phyloP scores from a whole-genome alignment of 2,888 invertebrate species.

The Caenorhabditis plicata region DNA sequence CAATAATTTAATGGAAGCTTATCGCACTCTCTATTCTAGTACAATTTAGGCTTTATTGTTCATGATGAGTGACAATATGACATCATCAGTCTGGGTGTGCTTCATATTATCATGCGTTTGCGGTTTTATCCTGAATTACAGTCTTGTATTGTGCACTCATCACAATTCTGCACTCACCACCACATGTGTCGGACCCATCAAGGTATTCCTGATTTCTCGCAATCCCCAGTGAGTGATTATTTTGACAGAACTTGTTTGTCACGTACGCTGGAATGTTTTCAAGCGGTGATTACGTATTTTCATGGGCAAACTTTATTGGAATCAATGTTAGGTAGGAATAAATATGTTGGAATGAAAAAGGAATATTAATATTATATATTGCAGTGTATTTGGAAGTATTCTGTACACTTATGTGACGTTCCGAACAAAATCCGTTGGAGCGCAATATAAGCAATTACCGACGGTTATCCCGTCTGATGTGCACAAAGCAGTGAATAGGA shows the following conservation, averaged over 20 bases:
- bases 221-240: background rate
- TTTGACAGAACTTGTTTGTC: slow-evolving; percentile 80
- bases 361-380: no score
- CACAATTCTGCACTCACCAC: slow-evolving; percentile 98
- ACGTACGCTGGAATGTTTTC: slow-evolving; percentile 97
- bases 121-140: slow-evolving; percentile 93
- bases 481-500: slow-evolving; percentile 11
- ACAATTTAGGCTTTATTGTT: slow-evolving; percentile 36
- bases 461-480: slow-evolving; percentile 17
- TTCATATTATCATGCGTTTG: slow-evolving; percentile 89
- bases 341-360: background rate
- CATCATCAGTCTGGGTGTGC: slow-evolving; percentile 53
- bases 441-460: slow-evolving; percentile 23
- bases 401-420: slow-evolving; percentile 66
- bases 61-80: slow-evolving; percentile 53
- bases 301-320: slow-evolving; percentile 89
- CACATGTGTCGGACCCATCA: slow-evolving; percentile 94
- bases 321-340: slow-evolving; percentile 74
- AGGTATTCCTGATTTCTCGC: slow-evolving; percentile 68
- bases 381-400: slow-evolving; percentile 66
- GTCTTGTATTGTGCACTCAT: slow-evolving; percentile 90
- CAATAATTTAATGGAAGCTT: no score
- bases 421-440: slow-evolving; percentile 42
- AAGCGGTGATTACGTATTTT: slow-evolving; percentile 95
- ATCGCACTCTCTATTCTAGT: no score